These are phyloP conservation scores for Plodia interpunctella DNA, from an alignment of 1,140 invertebrate genomes.

Conservation along the genomic window DNA sequence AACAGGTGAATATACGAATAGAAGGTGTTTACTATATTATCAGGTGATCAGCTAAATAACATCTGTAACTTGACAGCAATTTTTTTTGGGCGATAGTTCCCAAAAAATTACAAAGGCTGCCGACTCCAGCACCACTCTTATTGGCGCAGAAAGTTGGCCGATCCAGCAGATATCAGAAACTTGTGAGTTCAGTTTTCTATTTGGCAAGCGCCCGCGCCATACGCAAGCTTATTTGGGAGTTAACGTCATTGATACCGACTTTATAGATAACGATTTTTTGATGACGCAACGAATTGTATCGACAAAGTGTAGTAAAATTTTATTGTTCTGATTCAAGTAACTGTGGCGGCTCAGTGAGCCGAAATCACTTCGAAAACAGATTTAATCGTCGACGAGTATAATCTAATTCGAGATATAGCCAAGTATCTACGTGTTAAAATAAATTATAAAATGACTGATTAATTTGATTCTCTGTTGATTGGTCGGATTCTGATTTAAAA, in stretches of 20 bases:
- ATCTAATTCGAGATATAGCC: too few species aligned
- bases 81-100: too few species aligned
- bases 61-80: too few species aligned
- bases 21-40: too few species aligned
- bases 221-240: slow-evolving; percentile 9
- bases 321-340: neutral
- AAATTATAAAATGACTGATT: too few species aligned
- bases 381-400: too few species aligned
- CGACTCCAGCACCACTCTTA: neutral
- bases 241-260: neutral
- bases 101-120: neutral
- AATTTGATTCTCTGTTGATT: too few species aligned
- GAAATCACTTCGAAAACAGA: too few species aligned
- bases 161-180: neutral
- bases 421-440: too few species aligned
- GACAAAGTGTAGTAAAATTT: neutral
- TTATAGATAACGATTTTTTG: neutral
- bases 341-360: neutral
- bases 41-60: too few species aligned
- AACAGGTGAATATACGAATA: too few species aligned
- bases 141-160: neutral
- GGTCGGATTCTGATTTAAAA: too few species aligned
- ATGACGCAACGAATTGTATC: neutral
- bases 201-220: slow-evolving; percentile 43
- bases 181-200: slow-evolving; percentile 42